Evolutionary conservation across 2,797 vertebrate genomes (phyloP).

Genomic region (Phrynocephalus forsythii): DNA sequence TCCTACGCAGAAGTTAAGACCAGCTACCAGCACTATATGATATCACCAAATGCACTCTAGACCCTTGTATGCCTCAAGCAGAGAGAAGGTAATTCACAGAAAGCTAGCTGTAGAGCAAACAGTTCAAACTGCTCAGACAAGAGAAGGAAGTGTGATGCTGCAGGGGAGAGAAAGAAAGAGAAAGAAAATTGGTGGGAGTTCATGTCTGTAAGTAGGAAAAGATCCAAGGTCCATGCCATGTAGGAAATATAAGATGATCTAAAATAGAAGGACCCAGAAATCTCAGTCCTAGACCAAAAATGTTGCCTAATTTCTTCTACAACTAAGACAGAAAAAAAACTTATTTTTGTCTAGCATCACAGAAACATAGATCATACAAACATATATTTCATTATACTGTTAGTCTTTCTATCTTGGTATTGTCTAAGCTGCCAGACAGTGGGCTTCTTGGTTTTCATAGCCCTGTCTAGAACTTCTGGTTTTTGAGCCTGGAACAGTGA

Average conservation of each 20-base stretch:
- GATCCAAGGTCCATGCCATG: neutral
- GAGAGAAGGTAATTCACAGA: neutral
- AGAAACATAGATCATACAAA: neutral
- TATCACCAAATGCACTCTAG: neutral
- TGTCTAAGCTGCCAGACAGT: too few species aligned
- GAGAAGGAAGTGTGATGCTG: neutral
- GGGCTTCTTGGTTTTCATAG: neutral
- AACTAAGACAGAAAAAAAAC: neutral
- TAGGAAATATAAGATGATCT: neutral
- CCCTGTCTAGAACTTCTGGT: neutral
- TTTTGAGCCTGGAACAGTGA: neutral
- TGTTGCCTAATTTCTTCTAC: neutral
- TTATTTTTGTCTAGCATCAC: neutral
- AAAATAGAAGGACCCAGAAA: neutral
- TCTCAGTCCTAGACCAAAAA: neutral
- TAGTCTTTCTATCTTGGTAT: neutral
- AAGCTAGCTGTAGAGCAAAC: neutral
- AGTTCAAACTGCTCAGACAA: constrained; percentile 11
- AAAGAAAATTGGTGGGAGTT: neutral
- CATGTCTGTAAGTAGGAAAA: neutral
- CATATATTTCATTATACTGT: neutral
- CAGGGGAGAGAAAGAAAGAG: neutral
- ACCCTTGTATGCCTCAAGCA: neutral
- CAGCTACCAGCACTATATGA: neutral
- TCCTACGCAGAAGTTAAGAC: neutral